Base-by-base conservation (phyloP, 2,797 vertebrate genomes). In the Apogon talboti region DNA sequence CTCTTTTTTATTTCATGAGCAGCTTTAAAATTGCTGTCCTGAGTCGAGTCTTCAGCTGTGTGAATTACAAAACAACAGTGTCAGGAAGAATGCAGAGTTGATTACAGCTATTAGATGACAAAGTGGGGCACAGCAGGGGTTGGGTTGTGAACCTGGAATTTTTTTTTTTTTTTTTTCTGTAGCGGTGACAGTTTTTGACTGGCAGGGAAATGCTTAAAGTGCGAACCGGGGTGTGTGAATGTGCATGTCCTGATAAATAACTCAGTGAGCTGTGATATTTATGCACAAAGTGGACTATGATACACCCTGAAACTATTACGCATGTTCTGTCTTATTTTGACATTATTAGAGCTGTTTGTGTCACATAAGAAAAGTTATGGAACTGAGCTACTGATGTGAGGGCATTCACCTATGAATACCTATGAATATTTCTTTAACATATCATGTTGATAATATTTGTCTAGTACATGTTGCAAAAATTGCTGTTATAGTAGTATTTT, bases 31-130 rank as follows among this genome's bases (percentile, higher is more conserved):
- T 69, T 6, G 11, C 55, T 35, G 51, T 79, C 71, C 57, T 54
- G 53, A 46, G 53, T 77, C 47, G 19, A 78, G 67, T 62, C 67
- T 37, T 59, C 50, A 51, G 48, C 38, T 33, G 58, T 48, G 66
- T 78, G 83, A 61, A 76, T 85, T 62, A 80, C 54, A 65, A 58
- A 79, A 83, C 59, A 66, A 56, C 44, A 55, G 43, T 71, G 72
- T 82, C 74, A 44, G 56, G 30, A 21, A 49, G 54, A 60, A 56
- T 52, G 71, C 59, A 37, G 64, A 52, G 46, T 72, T 83, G 76
- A 83, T 82, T 76, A 81, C 66, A 81, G 78, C 73, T 83, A 73
- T 88, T 79, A 87, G 75, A 60, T 55, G 50, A 76, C 71, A 75
- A 47, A 68, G 51, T 49, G 74, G 2, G 6, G 18, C 61, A 8